Evolutionary conservation across 1,140 invertebrate genomes (phyloP).

Genomic region (Drosophila saltans): DNA sequence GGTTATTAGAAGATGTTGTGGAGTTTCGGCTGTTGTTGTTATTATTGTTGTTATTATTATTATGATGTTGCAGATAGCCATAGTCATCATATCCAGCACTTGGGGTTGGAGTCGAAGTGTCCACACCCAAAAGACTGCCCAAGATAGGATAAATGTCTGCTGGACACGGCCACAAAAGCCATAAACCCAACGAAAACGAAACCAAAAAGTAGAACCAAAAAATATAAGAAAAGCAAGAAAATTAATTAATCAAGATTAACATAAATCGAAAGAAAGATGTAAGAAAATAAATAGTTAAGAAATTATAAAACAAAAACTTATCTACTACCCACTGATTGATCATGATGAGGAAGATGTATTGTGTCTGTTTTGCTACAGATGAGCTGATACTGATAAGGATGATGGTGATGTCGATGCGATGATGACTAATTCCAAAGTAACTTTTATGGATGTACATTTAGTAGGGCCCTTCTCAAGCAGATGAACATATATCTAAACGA

Average conservation of each 20-base stretch:
- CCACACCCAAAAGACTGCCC: slow-evolving; percentile 80
- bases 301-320: slow-evolving; percentile 51
- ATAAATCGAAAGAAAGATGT: slow-evolving; percentile 32
- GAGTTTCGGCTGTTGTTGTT: slow-evolving; percentile 36
- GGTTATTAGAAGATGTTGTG: slow-evolving; percentile 23
- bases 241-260: slow-evolving; percentile 37
- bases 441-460: slow-evolving; percentile 33
- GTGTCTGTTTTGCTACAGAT: neutral
- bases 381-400: slow-evolving; percentile 26
- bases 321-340: slow-evolving; percentile 47
- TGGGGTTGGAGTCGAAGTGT: slow-evolving; percentile 59
- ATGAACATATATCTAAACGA: slow-evolving; percentile 49
- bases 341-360: slow-evolving; percentile 30
- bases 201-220: slow-evolving; percentile 56
- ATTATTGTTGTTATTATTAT: slow-evolving; percentile 54
- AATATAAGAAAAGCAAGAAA: slow-evolving; percentile 37
- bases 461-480: slow-evolving; percentile 31
- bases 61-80: slow-evolving; percentile 40
- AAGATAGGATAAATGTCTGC: slow-evolving; percentile 81
- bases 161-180: slow-evolving; percentile 60
- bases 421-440: slow-evolving; percentile 30
- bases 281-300: slow-evolving; percentile 14
- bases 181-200: slow-evolving; percentile 51
- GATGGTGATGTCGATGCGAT: slow-evolving; percentile 28
- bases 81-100: slow-evolving; percentile 59